phyloP scores from a whole-genome alignment of 2,797 vertebrate species.

The Mus caroli region DNA sequence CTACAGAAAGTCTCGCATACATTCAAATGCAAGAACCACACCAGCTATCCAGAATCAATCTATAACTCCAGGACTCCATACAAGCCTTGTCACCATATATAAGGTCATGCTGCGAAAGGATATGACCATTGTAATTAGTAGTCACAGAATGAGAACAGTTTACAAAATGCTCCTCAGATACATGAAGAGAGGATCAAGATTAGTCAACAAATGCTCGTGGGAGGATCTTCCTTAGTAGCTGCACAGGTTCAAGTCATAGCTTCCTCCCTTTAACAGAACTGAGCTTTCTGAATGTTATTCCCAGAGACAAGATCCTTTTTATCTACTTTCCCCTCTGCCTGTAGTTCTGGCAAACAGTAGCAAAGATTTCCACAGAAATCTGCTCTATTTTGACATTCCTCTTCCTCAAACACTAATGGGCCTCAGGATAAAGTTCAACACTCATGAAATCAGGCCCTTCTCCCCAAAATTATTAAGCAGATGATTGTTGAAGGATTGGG shows the following conservation, averaged over 20 bases:
- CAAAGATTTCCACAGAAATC: conserved; percentile 72
- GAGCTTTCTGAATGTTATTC: conserved; percentile 72
- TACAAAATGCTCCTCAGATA: conserved; percentile 49
- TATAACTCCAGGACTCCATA: conserved; percentile 38
- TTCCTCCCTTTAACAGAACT: conserved; percentile 62
- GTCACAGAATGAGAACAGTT: conserved; percentile 61
- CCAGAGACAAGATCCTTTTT: conserved; percentile 72
- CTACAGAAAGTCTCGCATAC: conserved; percentile 7
- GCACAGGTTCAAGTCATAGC: conserved; percentile 70
- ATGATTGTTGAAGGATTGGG: conserved; percentile 58
- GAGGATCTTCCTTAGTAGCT: conserved; percentile 53
- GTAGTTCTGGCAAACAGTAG: conserved; percentile 43
- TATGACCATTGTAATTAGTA: conserved; percentile 59
- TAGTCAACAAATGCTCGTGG: conserved; percentile 53
- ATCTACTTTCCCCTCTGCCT: conserved; percentile 56
- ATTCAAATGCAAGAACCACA: conserved; percentile 44
- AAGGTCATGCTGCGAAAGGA: conserved; percentile 47
- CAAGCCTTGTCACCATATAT: conserved; percentile 43
- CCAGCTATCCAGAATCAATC: conserved; percentile 24
- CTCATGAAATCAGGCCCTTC: conserved; percentile 62
- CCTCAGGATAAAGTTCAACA: conserved; percentile 59
- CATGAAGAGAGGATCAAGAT: conserved; percentile 55
- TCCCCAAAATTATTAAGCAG: conserved; percentile 67
- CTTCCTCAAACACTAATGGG: conserved; percentile 55
- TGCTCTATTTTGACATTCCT: conserved; percentile 73